These are phyloP conservation scores for Sarcophaga caerulescens DNA, from an alignment of 2,888 invertebrate species.

Conservation along the genomic window DNA sequence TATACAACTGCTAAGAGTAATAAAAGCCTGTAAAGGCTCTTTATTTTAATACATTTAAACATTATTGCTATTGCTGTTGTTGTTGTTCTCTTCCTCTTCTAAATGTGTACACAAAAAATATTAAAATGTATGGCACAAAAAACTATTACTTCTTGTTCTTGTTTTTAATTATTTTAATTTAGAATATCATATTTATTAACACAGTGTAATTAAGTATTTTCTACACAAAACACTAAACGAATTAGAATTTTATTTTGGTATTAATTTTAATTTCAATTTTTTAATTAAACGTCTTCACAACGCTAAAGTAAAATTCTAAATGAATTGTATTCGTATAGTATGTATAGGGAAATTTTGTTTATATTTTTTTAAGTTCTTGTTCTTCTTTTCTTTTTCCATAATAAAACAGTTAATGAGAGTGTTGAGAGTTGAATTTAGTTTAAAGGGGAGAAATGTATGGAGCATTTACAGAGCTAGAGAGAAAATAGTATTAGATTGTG, in stretches of 20 bases:
- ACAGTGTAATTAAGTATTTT: constrained; percentile 33
- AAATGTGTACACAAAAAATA: not conserved
- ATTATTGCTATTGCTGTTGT: constrained; percentile 37
- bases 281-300: constrained; percentile 28
- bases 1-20: constrained; percentile 34
- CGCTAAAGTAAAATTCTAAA: constrained; percentile 48
- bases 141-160: not conserved
- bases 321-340: constrained; percentile 11
- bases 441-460: not conserved
- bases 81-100: constrained; percentile 2
- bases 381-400: no score
- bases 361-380: constrained; percentile 19
- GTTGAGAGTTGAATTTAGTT: not conserved
- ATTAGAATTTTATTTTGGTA: no score
- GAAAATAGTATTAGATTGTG: not conserved
- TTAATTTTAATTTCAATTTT: not conserved
- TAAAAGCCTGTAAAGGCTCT: constrained; percentile 40
- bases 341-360: constrained; percentile 20
- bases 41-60: constrained; percentile 18
- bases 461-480: not conserved
- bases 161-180: constrained; percentile 33
- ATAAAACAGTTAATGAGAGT: not conserved
- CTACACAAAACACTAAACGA: not conserved
- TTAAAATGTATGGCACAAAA: constrained; percentile 55
- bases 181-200: constrained; percentile 35